phyloP scores from a whole-genome alignment of 1,140 invertebrate species.

The Drosophila equinoxialis region DNA sequence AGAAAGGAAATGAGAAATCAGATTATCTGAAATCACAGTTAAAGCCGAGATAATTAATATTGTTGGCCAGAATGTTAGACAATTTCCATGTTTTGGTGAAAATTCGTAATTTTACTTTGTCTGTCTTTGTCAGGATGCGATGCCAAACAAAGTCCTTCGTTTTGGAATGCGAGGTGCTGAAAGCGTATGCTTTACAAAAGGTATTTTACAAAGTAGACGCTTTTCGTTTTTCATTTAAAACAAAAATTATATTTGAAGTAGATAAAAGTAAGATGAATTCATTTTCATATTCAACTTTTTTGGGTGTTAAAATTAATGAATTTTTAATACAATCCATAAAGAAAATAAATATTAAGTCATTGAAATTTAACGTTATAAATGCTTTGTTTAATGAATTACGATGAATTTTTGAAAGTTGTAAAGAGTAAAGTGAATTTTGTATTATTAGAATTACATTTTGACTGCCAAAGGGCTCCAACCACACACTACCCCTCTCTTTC shows the following conservation, averaged over 20 bases:
- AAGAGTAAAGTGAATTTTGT: not conserved
- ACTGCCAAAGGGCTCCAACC: not conserved
- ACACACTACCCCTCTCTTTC: not conserved
- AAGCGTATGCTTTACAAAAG: too few species aligned
- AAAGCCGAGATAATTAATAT: constrained; percentile 33
- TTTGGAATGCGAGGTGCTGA: too few species aligned
- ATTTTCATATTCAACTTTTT: too few species aligned
- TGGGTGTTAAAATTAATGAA: too few species aligned
- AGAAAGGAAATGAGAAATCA: constrained; percentile 13
- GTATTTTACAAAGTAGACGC: too few species aligned
- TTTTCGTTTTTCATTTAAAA: too few species aligned
- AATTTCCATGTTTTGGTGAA: not conserved
- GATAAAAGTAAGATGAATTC: too few species aligned
- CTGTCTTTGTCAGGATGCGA: not conserved
- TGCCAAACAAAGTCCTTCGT: not conserved
- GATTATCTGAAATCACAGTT: constrained; percentile 4
- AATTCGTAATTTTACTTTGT: not conserved
- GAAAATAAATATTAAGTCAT: too few species aligned
- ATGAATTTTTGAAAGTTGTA: not conserved
- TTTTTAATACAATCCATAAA: too few species aligned
- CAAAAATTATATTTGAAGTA: too few species aligned
- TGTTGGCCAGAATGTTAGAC: not conserved
- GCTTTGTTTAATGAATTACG: not conserved
- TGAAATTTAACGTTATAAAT: not conserved
- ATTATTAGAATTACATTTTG: constrained; percentile 1